Conservation (phyloP, 2,113 vertebrate species). For the Tonatia bakeri region DNA sequence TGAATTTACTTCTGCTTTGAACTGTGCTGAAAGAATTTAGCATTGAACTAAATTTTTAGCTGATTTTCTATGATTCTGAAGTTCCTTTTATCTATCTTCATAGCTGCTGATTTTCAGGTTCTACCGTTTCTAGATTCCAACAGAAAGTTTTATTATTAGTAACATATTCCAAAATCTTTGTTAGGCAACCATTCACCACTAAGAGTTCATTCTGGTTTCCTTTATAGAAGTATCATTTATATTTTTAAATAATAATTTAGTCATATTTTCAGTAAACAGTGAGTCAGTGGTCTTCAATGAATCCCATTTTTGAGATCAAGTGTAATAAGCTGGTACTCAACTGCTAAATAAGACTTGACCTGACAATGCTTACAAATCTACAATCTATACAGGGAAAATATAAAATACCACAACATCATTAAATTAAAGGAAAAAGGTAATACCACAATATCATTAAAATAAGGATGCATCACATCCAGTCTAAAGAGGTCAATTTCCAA, state of each 20-base stretch:
- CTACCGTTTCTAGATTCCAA: background rate
- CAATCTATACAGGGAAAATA: background rate
- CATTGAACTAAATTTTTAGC: background rate
- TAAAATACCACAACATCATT: background rate
- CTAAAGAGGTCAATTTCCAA: background rate
- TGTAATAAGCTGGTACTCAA: background rate
- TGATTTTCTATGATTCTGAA: background rate
- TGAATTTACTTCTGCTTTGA: background rate
- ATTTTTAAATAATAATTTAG: background rate
- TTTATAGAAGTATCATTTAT: background rate
- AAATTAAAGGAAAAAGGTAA: background rate
- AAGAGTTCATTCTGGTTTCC: background rate
- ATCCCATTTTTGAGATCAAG: background rate
- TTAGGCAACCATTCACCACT: background rate
- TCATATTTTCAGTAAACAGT: background rate
- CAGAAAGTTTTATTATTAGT: background rate
- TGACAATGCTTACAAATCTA: background rate
- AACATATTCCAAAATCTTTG: background rate
- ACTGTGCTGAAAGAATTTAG: background rate
- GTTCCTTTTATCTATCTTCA: background rate
- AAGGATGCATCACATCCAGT: background rate
- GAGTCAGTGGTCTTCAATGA: background rate
- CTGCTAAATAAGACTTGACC: background rate
- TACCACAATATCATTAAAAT: background rate
- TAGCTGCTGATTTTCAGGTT: background rate